Evolutionary conservation across 2,797 vertebrate species (phyloP), one percentile per base, ranked within the genome.

Genomic region (Hippocampus kuda): DNA sequence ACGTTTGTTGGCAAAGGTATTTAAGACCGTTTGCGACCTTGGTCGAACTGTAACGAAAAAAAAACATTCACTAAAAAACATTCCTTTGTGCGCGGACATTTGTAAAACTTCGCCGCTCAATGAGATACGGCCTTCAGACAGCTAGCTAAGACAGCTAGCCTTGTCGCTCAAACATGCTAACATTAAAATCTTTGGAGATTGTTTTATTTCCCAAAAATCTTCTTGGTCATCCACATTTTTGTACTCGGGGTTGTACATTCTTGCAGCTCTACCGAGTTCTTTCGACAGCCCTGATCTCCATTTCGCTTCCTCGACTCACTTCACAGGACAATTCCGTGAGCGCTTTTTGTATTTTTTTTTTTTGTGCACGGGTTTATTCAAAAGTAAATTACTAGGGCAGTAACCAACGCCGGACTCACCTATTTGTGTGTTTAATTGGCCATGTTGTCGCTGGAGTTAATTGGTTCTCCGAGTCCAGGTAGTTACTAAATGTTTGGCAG

Each of bases 401-500:
- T 85, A 89, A 88, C 92, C 92, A 92, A 91, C 88, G 90, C 91
- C 92, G 93, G 92, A 92, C 94, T 95, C 94, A 98, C 94, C 95
- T 96, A 90, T 91, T 97, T 97, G 94, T 92, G 94, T 92, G 94
- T 95, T 98, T 98, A 99, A 98, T 97, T 98, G 94, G 94, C 96
- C 95, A 94, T 96, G 94, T 95, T 98, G 94, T 95, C 93, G 93
- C 93, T 91, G 91, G 93, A 98, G 95, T 98, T 99, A 98, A 98
- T 98, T 99, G 97, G 95, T 97, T 98, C 95, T 96, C 93, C 91
- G 87, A 96, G 95, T 97, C 95, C 96, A 99, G 96, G 96, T 98
- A 99, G 94, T 98, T 98, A 95, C 95, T 98, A 98, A 98, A 98
- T 98, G 96, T 98, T 98, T 98, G 96, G 94, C 93, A 94, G 96